Evolutionary conservation across 2,888 invertebrate species (phyloP).

Genomic region (Cephus spinipes): DNA sequence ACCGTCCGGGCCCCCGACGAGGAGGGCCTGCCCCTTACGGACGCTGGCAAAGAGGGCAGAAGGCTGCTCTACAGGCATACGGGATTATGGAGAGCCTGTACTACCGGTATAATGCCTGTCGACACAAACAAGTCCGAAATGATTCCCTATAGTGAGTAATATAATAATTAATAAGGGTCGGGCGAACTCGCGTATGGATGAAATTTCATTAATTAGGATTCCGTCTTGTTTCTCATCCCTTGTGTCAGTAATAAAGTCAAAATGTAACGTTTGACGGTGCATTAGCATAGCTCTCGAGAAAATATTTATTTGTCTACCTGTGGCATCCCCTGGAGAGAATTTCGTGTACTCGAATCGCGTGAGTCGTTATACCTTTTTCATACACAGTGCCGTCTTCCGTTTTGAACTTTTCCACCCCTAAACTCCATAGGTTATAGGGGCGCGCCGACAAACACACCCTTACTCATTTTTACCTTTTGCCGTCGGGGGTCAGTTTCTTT

Average conservation of each 20-base stretch:
- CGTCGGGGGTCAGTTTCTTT: background rate
- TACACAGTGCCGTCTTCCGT: background rate
- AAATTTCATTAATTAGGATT: too few species aligned
- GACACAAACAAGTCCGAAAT: conserved; percentile 25
- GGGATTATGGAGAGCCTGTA: conserved; percentile 78
- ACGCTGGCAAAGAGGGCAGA: conserved; percentile 39
- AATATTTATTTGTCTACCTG: background rate
- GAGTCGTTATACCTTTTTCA: background rate
- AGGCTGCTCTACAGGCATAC: conserved; percentile 75
- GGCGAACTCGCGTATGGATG: background rate
- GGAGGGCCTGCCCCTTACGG: conserved; percentile 48
- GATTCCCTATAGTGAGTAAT: conserved; percentile 39
- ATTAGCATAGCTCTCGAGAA: background rate
- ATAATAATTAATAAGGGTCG: background rate
- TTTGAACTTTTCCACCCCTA: background rate
- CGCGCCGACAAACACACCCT: background rate
- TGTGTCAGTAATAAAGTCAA: background rate
- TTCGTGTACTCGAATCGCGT: background rate
- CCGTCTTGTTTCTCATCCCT: background rate
- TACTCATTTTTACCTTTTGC: background rate
- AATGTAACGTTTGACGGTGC: background rate
- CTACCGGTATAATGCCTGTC: conserved; percentile 65
- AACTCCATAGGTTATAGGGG: background rate
- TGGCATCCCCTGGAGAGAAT: background rate
- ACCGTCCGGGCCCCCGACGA: conserved; percentile 67